Percentiles rank a stretch among this genome's conserved stretches.
phyloP scores from a whole-genome alignment of 2,797 vertebrate species.

The Allobates femoralis region DNA sequence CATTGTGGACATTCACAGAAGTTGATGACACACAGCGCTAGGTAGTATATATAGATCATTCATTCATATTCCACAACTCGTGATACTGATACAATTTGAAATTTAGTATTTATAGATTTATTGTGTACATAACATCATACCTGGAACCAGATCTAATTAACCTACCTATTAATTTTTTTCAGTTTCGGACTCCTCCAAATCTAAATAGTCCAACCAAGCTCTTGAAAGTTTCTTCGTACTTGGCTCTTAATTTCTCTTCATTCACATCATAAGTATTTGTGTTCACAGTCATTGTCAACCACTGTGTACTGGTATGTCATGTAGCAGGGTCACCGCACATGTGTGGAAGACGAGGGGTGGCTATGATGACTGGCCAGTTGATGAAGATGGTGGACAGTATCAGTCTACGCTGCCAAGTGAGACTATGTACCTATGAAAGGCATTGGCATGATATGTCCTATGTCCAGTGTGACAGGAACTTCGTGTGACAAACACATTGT shows the following conservation, averaged over 20 bases:
- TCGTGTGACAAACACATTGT: no score
- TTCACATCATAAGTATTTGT: slow-evolving; percentile 7
- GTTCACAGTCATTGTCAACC: slow-evolving; percentile 34
- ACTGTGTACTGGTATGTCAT: slow-evolving; percentile 18
- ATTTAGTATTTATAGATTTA: not conserved
- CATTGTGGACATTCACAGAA: no score
- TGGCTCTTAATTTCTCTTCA: not conserved
- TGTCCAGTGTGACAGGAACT: not conserved
- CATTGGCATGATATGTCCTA: not conserved
- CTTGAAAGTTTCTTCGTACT: slow-evolving; percentile 4
- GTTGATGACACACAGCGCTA: no score
- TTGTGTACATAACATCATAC: not conserved
- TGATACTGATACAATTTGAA: not conserved
- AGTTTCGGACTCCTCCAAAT: slow-evolving; percentile 36
- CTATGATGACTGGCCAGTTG: not conserved
- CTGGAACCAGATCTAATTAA: slow-evolving; percentile 2
- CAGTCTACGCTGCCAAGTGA: not conserved
- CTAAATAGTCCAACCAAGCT: slow-evolving; percentile 41
- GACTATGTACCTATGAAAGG: not conserved
- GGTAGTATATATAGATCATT: no score
- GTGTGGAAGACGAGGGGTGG: not conserved
- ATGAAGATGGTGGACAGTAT: not conserved
- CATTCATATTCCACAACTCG: no score
- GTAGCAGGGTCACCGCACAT: slow-evolving; percentile 18
- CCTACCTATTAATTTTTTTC: slow-evolving; percentile 24